Evolutionary conservation across 2,113 vertebrate genomes (phyloP).

Genomic region (Chloroceryle aenea): DNA sequence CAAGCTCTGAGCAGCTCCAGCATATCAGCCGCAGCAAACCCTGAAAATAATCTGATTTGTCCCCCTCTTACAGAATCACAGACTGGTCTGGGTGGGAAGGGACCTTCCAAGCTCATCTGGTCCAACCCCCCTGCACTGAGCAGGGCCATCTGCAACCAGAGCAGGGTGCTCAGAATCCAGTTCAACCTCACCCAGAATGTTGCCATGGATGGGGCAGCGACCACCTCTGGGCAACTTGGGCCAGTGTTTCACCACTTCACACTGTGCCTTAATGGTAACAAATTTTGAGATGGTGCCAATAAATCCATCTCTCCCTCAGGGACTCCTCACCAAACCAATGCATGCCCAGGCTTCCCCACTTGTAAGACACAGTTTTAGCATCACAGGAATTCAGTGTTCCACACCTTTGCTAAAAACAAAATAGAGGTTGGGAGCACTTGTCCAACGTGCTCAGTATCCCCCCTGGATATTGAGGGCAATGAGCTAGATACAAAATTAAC

Average conservation of each 20-base stretch:
- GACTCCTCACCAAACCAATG: not conserved
- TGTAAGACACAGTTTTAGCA: not conserved
- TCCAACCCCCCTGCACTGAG: not conserved
- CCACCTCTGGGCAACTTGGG: not conserved
- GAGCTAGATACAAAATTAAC: not conserved
- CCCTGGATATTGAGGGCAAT: not conserved
- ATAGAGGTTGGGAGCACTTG: not conserved
- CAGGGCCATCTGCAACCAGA: not conserved
- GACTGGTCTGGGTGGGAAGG: not conserved
- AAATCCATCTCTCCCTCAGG: not conserved
- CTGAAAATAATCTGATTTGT: not conserved
- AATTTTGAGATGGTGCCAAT: not conserved
- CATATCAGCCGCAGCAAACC: not conserved
- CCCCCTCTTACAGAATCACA: too few species aligned
- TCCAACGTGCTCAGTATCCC: not conserved
- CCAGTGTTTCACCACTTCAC: not conserved
- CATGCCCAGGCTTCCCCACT: not conserved
- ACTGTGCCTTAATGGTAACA: not conserved
- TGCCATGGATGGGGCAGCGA: not conserved
- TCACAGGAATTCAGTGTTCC: not conserved
- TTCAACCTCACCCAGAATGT: not conserved
- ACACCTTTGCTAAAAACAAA: not conserved
- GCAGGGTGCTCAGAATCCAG: not conserved
- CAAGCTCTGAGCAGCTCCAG: not conserved
- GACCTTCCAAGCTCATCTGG: not conserved